Base-by-base conservation (phyloP, 2,888 invertebrate species). In the Apamea epomidion region DNA sequence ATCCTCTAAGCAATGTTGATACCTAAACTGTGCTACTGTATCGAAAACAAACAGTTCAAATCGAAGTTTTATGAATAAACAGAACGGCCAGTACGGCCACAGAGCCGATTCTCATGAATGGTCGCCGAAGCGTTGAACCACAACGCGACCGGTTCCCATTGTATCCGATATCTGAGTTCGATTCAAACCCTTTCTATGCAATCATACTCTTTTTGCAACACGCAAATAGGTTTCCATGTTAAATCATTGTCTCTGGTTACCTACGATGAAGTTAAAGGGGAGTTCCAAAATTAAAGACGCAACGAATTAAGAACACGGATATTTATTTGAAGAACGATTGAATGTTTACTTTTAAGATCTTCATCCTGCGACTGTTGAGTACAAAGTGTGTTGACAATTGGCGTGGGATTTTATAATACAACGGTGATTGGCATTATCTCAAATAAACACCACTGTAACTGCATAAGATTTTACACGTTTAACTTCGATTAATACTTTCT, bases 61-160 rank as follows among this genome's bases (percentile, higher is more conserved):
- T 51, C 37, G 54, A 62, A 70, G 73, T 83, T 81, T 81, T 69
- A 85, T 84, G 76, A 87, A 87, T 81, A 81, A 81, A 87, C 65
- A 73, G 69, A 85, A 77, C 80, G 73, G 72, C 79, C 65, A 73
- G 69, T 84, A 77, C 80, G 73, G 72, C 79, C 68, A 85, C 68
- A 81, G 79, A 74, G 54, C 65, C 76, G 82, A 85, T 86, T 84
- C 86, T 84, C 87, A 87, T 90, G 86, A 88, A 90, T 87, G 88
- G 87, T 74, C 65, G 76, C 70, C 68, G 78, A 90, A 80, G 78
- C 87, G 77, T 74, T 88, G 87, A 87, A 89, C 87, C 87, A 80
- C 84, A 82, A 80, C 83, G 76, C 72, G 82, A 89, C 84, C 85
- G 83, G 88, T 84, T 90, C 82, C 51, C 83, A 84, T 88, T 88